Evolutionary conservation across 2,888 invertebrate genomes (phyloP).

Genomic region (Eurois occulta): DNA sequence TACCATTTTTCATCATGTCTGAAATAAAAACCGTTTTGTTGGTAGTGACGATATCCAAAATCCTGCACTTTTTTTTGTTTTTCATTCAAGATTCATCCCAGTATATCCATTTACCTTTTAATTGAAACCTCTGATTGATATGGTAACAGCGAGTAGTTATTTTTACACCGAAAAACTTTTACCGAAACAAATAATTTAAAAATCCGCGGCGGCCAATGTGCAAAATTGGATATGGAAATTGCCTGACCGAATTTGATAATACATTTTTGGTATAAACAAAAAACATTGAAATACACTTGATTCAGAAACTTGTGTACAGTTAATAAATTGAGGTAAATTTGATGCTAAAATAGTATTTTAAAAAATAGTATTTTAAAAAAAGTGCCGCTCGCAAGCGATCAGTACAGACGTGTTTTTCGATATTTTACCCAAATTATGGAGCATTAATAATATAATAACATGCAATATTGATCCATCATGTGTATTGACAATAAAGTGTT

Average conservation of each 20-base stretch:
- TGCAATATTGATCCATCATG: too few relatives aligned
- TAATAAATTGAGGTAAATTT: background rate
- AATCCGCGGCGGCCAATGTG: conserved; percentile 27
- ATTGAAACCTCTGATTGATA: conserved; percentile 43
- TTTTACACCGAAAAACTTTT: conserved; percentile 23
- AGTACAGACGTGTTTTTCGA: too few relatives aligned
- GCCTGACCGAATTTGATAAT: conserved; percentile 20
- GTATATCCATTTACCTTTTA: background rate
- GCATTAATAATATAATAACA: too few relatives aligned
- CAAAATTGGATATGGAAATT: conserved; percentile 58
- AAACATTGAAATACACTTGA: background rate
- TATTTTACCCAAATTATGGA: too few relatives aligned
- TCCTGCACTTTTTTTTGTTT: background rate
- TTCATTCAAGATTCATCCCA: background rate
- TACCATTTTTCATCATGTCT: background rate
- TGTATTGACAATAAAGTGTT: too few relatives aligned
- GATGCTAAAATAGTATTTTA: too few relatives aligned
- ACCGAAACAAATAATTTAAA: conserved; percentile 37
- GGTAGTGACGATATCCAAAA: background rate
- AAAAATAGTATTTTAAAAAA: too few relatives aligned
- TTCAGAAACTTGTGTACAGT: background rate
- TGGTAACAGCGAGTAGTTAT: conserved; percentile 23
- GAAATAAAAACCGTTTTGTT: background rate
- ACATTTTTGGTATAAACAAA: conserved; percentile 17
- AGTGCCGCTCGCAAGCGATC: too few relatives aligned